These are phyloP conservation scores for Bubalus kerabau DNA, from an alignment of 2,113 vertebrate species.

Conservation along the genomic window DNA sequence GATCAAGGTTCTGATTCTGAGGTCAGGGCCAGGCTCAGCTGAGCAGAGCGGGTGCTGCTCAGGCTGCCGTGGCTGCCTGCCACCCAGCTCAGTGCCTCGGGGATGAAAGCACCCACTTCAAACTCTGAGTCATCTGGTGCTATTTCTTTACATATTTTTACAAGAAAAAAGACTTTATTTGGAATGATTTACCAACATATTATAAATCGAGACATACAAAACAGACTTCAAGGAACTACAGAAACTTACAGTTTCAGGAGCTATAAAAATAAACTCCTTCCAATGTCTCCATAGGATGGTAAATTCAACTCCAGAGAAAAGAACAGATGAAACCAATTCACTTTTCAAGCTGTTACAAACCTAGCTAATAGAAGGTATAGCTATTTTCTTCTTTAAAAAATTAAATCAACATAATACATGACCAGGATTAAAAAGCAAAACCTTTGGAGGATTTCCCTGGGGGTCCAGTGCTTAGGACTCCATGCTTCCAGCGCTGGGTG, in stretches of 20 bases:
- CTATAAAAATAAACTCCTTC: conserved; percentile 45
- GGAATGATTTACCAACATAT: conserved; percentile 46
- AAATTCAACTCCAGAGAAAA: conserved; percentile 34
- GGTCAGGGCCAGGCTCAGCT: not conserved
- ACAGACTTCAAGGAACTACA: conserved; percentile 20
- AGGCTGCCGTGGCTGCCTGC: rapidly evolving
- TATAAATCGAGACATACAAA: conserved; percentile 55
- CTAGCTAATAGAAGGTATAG: not conserved
- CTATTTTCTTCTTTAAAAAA: not conserved
- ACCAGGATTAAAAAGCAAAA: conserved; percentile 1
- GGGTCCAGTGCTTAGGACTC: not conserved
- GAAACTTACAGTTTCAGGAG: conserved; percentile 30
- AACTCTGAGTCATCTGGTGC: conserved; percentile 23
- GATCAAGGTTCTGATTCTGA: not conserved
- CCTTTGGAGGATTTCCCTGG: not conserved
- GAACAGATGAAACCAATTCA: not conserved
- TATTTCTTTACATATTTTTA: conserved; percentile 29
- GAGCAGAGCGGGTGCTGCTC: rapidly evolving
- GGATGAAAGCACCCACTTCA: not conserved
- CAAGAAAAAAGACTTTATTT: conserved; percentile 64
- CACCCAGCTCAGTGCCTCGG: not conserved
- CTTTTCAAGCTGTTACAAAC: not conserved
- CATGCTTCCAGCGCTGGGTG: not conserved
- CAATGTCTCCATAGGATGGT: not conserved
- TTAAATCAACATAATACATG: not conserved